Base-by-base conservation (phyloP, 2,888 invertebrate species). In the Phania funesta region DNA sequence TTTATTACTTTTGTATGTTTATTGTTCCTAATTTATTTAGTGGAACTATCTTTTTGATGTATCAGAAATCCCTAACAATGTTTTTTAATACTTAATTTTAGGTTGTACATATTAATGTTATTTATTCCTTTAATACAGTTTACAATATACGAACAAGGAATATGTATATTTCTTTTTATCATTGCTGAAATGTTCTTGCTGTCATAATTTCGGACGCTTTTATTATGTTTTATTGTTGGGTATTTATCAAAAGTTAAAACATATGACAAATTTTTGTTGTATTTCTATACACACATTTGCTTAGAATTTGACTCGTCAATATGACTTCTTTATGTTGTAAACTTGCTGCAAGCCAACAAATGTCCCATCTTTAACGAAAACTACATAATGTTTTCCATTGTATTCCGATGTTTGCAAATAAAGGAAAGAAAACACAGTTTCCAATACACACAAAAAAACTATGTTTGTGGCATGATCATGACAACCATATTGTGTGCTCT, bases 61-160 rank as follows among this genome's bases (percentile, higher is more conserved):
- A 78, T 75, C 75, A 46, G 9, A 56, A 32, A 50, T 68, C 18
- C 68, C 58, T 56, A 50, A 78, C 77, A 70, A 62, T 68, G 68
- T 77, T 74, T 65, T 60, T 18, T 44, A 58, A 52, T 82, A 70
- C 64, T 68, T 75, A 70, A 65, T 58, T 78, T 75, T 77, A 78
- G 78, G 70, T 82, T 82, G 56, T 41, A 54, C 74, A 78, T 74
- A 78, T 74, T 82, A 78, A 78, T 82, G 78, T 60, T 50, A 52
- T 82, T 50, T 54, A 20, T 75, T 8, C n/a, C 22, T 16, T 35
- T 58, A 29, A 41, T 60, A 9, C 58, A 26, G 24, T 11, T 20
- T 62, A 3, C 11, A 41, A 18, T 22, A 48, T 13, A 22, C 9
- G 11, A 44, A 32, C 18, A 11, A 22, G 11, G 7, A 13, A 56